Evolutionary conservation across 2,888 invertebrate genomes (phyloP).

Genomic region (Leuctra nigra): DNA sequence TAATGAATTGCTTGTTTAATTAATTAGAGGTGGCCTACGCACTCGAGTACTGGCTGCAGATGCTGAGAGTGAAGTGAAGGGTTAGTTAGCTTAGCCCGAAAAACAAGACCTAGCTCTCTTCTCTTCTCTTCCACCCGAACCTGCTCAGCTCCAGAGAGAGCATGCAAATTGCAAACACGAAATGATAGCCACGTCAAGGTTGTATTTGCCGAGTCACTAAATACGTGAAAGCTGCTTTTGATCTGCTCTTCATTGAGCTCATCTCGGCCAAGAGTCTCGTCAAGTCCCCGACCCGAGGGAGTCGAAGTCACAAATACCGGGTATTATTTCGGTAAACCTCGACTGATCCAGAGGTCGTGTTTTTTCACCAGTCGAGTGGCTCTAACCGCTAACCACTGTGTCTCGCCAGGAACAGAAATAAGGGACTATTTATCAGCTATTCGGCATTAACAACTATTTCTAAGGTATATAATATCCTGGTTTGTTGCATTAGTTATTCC

Average conservation of each 20-base stretch:
- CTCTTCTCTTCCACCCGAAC: conserved; percentile 35
- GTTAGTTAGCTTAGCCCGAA: conserved; percentile 36
- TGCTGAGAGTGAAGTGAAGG: conserved; percentile 20
- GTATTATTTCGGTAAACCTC: conserved; percentile 2
- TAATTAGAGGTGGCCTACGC: conserved; percentile 49
- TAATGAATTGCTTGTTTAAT: conserved; percentile 73
- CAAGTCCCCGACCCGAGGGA: no score
- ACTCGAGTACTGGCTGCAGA: conserved; percentile 3
- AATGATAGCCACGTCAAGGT: no score
- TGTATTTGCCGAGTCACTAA: no score
- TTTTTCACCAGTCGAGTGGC: conserved; percentile 5
- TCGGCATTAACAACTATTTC: no score
- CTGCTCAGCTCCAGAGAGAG: background rate
- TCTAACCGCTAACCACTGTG: background rate
- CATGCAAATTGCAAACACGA: no score
- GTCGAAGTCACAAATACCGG: background rate
- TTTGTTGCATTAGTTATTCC: no score
- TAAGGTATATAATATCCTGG: no score
- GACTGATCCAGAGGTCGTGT: conserved; percentile 15
- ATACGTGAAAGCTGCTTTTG: no score
- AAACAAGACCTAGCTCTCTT: conserved; percentile 36
- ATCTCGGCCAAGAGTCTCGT: no score
- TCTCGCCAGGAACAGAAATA: no score
- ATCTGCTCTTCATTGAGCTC: no score
- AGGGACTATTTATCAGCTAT: no score